Base-by-base conservation (phyloP, 2,797 vertebrate species). In the Pangasius larnaudii region DNA sequence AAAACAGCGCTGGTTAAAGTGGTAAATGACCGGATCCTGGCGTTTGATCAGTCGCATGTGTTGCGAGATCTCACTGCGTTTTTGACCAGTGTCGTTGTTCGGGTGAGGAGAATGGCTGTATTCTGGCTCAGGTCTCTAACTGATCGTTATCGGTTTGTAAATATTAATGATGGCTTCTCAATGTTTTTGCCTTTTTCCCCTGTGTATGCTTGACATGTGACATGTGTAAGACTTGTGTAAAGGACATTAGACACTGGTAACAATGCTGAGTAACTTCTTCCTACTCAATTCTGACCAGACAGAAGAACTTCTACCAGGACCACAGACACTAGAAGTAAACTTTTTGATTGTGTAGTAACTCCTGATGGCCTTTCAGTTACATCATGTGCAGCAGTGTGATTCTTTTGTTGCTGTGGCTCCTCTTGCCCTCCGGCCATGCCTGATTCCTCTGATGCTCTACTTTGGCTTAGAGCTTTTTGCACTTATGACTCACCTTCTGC, bases 401-500 rank as follows among this genome's bases (percentile, higher is more conserved):
- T 61, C 56, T 61, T 61, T 13, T 10, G 51, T 56, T 58, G 30
- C 75, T 33, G 2, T 10, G n/a, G n/a, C 16, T 77, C 49, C 14
- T n/a, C 74, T 77, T 9, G 27, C 30, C 51, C 30, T 58, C 77
- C 1, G 11, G 13, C 6, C 10, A 36, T 61, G 11, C 36, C 78
- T 16, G 56, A 81, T 81, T 81, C 33, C 61, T 39, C 56, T 39
- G 53, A 58, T 19, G n/a, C 77, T 33, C 10, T 33, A 33, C 30
- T 11, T 33, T 22, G n/a, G n/a, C 33, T 79, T 56, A 0, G 18
- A 79, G 53, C 30, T 33, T 79, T 79, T 39, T 42, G 33, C 22
- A 61, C 78, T 36, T 39, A 6, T 58, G 78, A 80, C 78, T 81
- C 78, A 81, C 19, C 33, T 81, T 42, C 78, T 81, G 78, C 78